These are phyloP conservation scores for Calidris pygmaea DNA, from an alignment of 2,113 vertebrate species.

Conservation along the genomic window DNA sequence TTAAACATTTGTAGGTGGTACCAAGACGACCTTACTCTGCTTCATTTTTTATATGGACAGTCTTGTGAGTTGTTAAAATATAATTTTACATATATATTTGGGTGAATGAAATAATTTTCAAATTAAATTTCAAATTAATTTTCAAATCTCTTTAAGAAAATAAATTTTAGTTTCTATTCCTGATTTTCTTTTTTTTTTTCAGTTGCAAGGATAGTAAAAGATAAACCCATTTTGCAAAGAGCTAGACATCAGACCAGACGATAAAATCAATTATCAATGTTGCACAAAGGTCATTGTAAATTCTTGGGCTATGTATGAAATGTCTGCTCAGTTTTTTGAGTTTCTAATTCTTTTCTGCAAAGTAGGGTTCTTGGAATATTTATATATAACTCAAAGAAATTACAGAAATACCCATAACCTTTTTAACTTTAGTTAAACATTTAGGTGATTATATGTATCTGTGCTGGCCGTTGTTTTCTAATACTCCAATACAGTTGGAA, in stretches of 20 bases:
- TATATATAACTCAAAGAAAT: background rate
- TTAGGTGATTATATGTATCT: background rate
- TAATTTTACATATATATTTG: background rate
- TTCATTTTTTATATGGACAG: background rate
- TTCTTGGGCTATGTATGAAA: background rate
- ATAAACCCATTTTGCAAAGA: background rate
- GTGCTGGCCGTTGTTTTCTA: background rate
- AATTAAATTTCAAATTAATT: background rate
- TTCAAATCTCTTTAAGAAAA: background rate
- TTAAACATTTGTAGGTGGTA: background rate
- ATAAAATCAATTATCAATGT: background rate
- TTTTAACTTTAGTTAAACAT: background rate
- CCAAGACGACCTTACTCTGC: background rate
- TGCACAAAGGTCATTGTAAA: background rate
- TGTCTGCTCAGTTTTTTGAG: background rate
- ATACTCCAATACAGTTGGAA: background rate
- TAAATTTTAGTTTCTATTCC: background rate
- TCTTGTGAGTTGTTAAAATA: background rate
- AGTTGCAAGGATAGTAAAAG: background rate
- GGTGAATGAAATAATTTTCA: background rate
- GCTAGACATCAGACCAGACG: accelerated
- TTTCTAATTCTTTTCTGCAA: background rate
- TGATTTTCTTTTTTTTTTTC: background rate
- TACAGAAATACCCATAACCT: background rate
- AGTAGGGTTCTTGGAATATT: background rate